Evolutionary conservation across 2,797 vertebrate genomes (phyloP).

Genomic region (Salmo trutta): DNA sequence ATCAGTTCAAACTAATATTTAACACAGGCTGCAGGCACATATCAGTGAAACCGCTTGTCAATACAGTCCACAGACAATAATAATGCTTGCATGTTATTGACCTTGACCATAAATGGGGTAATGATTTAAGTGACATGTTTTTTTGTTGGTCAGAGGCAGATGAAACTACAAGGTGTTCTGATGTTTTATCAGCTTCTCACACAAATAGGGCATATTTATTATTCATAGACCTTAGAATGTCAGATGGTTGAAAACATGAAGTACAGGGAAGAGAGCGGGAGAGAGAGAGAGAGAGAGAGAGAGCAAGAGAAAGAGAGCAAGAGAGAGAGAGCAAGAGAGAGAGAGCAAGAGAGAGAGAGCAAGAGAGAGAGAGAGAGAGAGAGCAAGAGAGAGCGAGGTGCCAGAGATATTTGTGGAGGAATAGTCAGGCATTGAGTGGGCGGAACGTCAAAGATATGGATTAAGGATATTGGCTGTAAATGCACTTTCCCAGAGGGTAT

Average conservation of each 20-base stretch:
- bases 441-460: slow-evolving; percentile 65
- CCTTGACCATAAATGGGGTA: not conserved
- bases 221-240: not conserved
- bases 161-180: not conserved
- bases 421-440: slow-evolving; percentile 51
- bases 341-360: no score
- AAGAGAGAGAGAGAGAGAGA: slow-evolving; percentile 27
- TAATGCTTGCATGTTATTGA: not conserved
- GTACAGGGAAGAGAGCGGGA: slow-evolving; percentile 15
- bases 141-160: not conserved
- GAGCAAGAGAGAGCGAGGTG: no score
- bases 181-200: not conserved
- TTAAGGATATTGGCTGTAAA: slow-evolving; percentile 51
- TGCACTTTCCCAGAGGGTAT: slow-evolving; percentile 33
- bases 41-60: not conserved
- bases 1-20: not conserved
- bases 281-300: slow-evolving; percentile 20
- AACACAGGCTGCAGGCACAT: not conserved
- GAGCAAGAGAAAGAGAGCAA: slow-evolving; percentile 9
- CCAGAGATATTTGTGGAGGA: slow-evolving; percentile 34
- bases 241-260: not conserved
- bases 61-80: not conserved
- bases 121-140: not conserved
- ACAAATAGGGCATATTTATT: not conserved
- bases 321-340: slow-evolving; percentile 29